A percentile compares a stretch with the other conserved stretches of the same genome.
These are phyloP conservation scores for Falcunculus frontatus DNA, from an alignment of 2,113 vertebrate species.

Conservation along the genomic window DNA sequence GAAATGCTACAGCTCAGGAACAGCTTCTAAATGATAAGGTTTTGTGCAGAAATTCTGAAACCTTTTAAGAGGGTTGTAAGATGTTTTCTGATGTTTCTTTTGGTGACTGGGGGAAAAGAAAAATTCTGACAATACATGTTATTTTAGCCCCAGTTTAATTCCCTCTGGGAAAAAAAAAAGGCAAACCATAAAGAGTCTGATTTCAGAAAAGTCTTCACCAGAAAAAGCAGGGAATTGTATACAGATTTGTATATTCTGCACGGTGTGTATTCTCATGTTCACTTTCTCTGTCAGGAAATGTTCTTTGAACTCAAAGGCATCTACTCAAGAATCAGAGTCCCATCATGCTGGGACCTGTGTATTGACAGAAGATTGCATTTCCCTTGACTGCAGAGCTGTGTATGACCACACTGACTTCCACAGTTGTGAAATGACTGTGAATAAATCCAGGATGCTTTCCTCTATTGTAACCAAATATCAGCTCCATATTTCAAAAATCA, in stretches of 20 bases:
- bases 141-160: background rate
- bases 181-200: background rate
- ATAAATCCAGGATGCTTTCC: accelerated
- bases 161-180: background rate
- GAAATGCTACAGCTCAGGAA: background rate
- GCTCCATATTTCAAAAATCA: background rate
- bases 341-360: background rate
- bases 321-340: background rate
- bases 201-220: background rate
- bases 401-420: background rate
- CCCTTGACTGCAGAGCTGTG: background rate
- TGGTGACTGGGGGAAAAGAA: background rate
- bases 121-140: background rate
- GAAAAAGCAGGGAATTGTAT: background rate
- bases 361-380: background rate
- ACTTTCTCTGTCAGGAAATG: background rate
- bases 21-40: background rate
- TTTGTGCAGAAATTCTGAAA: background rate
- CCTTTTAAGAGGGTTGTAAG: background rate
- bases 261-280: background rate
- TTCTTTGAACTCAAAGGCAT: background rate
- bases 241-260: background rate
- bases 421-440: background rate
- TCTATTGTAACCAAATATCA: background rate
- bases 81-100: background rate